Evolutionary conservation across 2,113 vertebrate genomes (phyloP).

Genomic region (Nematolebias whitei): DNA sequence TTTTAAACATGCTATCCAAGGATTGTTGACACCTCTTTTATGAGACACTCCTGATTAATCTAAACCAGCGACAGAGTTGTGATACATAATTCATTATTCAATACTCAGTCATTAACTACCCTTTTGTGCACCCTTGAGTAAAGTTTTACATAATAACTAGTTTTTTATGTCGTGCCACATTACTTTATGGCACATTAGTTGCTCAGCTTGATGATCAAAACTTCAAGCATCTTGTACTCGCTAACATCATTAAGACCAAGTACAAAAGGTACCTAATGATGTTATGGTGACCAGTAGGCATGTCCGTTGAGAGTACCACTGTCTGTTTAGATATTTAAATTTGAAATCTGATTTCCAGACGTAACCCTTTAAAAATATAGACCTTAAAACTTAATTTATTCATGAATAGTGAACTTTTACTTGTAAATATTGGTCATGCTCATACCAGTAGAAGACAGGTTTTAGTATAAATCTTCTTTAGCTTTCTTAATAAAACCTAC

Average conservation of each 20-base stretch:
- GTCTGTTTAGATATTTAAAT: neutral
- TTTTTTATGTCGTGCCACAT: constrained; percentile 1
- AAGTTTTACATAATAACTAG: neutral
- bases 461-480: too few relatives aligned
- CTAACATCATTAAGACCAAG: neutral
- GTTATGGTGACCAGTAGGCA: too few relatives aligned
- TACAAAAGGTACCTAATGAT: neutral
- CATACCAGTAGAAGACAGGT: too few relatives aligned
- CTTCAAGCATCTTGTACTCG: neutral
- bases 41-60: neutral
- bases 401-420: too few relatives aligned
- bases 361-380: too few relatives aligned
- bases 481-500: too few relatives aligned
- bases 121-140: neutral
- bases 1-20: neutral
- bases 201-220: neutral
- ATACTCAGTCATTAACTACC: neutral
- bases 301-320: too few relatives aligned
- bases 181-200: neutral
- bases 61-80: neutral
- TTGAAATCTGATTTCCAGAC: neutral
- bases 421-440: too few relatives aligned
- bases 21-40: neutral
- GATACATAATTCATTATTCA: constrained; percentile 11
- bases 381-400: too few relatives aligned